Conservation (phyloP, 1,140 invertebrate genomes). For the Temnothorax nylanderi region DNA sequence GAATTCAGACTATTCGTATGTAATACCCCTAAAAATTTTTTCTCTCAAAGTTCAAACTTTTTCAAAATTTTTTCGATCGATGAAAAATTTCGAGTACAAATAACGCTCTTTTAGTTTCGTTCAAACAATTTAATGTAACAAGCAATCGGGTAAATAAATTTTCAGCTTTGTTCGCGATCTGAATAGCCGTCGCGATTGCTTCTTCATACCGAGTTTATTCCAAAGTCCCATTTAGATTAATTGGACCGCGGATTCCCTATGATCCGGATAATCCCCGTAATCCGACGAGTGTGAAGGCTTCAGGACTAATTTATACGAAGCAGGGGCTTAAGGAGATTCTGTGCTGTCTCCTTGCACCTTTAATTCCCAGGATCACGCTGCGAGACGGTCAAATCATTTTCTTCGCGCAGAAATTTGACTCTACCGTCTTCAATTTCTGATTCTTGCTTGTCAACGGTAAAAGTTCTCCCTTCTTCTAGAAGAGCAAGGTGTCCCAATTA, state of each 20-base stretch:
- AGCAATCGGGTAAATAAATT: slow-evolving; percentile 11
- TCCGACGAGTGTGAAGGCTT: slow-evolving; percentile 67
- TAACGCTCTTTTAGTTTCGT: not conserved
- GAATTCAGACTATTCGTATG: not conserved
- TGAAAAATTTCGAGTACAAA: not conserved
- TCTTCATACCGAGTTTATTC: slow-evolving; percentile 61
- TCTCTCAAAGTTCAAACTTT: not conserved
- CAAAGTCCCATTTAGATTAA: slow-evolving; percentile 65
- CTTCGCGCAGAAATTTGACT: slow-evolving; percentile 40
- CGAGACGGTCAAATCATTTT: slow-evolving; percentile 37
- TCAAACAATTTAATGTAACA: not conserved
- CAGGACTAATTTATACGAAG: slow-evolving; percentile 66
- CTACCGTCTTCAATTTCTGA: slow-evolving; percentile 37
- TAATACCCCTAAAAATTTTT: not conserved
- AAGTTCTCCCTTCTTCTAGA: not conserved
- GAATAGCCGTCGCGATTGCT: slow-evolving; percentile 27
- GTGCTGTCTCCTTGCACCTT: slow-evolving; percentile 36
- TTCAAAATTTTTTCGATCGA: not conserved
- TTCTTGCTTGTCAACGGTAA: not conserved
- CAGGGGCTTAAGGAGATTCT: slow-evolving; percentile 65
- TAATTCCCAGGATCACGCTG: slow-evolving; percentile 46
- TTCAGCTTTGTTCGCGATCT: slow-evolving; percentile 26
- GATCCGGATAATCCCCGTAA: slow-evolving; percentile 65
- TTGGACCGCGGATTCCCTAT: slow-evolving; percentile 66
- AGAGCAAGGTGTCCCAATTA: not conserved